phyloP scores from a whole-genome alignment of 2,113 vertebrate species.

The Zingel zingel region DNA sequence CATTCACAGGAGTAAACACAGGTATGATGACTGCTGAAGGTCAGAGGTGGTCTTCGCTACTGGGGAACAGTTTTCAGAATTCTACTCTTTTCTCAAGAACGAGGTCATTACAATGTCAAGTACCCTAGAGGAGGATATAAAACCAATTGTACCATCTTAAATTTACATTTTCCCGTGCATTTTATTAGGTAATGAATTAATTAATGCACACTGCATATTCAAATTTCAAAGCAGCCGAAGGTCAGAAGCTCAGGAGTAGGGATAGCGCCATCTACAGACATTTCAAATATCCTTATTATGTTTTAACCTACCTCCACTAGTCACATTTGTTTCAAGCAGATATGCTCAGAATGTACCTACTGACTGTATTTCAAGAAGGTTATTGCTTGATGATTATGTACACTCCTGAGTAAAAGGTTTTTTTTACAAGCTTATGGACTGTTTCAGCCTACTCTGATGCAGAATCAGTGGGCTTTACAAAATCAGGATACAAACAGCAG shows the following conservation, averaged over 20 bases:
- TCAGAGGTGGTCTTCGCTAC: slow-evolving; percentile 36
- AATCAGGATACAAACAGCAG: not conserved
- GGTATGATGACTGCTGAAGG: slow-evolving; percentile 48
- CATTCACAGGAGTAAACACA: slow-evolving; percentile 40
- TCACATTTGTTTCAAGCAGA: not conserved
- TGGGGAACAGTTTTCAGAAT: slow-evolving; percentile 8
- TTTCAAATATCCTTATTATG: not conserved
- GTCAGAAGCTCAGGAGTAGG: slow-evolving; percentile 33
- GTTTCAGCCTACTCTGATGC: not conserved
- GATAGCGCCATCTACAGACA: slow-evolving; percentile 41
- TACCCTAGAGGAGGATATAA: slow-evolving; percentile 50
- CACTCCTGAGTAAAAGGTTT: not conserved
- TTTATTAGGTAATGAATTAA: slow-evolving; percentile 60
- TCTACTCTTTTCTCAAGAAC: slow-evolving; percentile 33
- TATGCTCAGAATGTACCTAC: not conserved
- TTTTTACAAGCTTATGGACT: not conserved
- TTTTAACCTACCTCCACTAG: not conserved
- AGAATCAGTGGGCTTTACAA: slow-evolving; percentile 6
- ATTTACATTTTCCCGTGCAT: slow-evolving; percentile 61
- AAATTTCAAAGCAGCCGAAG: slow-evolving; percentile 29
- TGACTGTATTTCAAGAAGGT: not conserved
- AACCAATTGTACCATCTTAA: slow-evolving; percentile 51
- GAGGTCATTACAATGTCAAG: slow-evolving; percentile 58
- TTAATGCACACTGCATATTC: slow-evolving; percentile 42
- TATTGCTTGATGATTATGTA: not conserved